Base-by-base conservation (phyloP, 2,888 invertebrate genomes). In the Meiosimyza decipiens region DNA sequence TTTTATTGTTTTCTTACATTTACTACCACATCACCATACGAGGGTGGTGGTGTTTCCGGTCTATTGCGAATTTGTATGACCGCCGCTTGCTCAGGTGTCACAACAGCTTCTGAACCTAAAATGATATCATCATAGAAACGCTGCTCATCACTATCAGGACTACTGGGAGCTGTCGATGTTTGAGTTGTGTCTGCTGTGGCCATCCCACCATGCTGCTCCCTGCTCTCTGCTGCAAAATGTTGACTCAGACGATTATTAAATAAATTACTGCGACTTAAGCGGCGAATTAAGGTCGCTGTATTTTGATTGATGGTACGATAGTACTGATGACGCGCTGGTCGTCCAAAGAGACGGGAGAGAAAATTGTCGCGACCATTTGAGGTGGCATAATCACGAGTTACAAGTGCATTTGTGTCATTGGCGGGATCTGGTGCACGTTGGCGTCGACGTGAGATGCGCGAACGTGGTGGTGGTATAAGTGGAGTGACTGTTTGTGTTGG, bases 11-110 rank as follows among this genome's bases (percentile, higher is more conserved):
- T 69, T 16, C 11, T 28, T 12, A 33, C 73, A 64, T 73, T 70
- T 22, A 75, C 71, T 12, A 76, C 79, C 40, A 84, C 80, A 71
- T 87, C 86, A 5, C 79, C 80, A 63, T 86, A 86, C 1, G 83
- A 79, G 3, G 86, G 86, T 1, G 86, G 86, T 13, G 86, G 86
- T 1, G 87, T 86, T 79, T 86, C 87, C 1, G 85, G 79, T 9
- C 86, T 77, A 33, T 16, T 67, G 67, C 16, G 49, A 22, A 18
- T 49, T 54, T 57, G n/a, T 51, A 59, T 51, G 54, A 16, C 57
- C 57, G 16, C 60, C 11, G 16, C 15, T 62, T 62, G 13, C 60
- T 40, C 60, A 28, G 60, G 60, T 62, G 28, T 54, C 18, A 54
- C 66, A 3, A 50, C 59, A 3, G 59, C 69, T 64, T 60, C 72